Evolutionary conservation across 2,113 vertebrate genomes (phyloP).

Genomic region (Puntigrus tetrazona): DNA sequence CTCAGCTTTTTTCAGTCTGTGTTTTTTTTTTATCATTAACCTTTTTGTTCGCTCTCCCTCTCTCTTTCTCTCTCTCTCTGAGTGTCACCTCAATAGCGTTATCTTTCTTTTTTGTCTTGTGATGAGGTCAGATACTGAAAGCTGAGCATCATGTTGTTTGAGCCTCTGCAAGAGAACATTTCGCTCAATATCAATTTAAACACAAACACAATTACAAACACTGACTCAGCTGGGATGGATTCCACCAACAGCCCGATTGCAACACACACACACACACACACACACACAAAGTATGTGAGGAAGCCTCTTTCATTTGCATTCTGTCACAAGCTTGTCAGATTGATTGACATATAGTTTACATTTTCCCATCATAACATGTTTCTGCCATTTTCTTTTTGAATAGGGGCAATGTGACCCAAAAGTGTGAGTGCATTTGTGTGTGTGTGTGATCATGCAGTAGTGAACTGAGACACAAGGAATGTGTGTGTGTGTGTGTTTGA

Average conservation of each 20-base stretch:
- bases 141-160: slow-evolving; percentile 5
- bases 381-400: slow-evolving; percentile 34
- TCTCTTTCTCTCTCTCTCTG: slow-evolving; percentile 31
- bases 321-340: slow-evolving; percentile 40
- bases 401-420: slow-evolving; percentile 10
- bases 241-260: not conserved
- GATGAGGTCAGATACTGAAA: slow-evolving; percentile 38
- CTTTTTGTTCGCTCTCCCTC: slow-evolving; percentile 27
- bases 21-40: slow-evolving; percentile 24
- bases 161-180: not conserved
- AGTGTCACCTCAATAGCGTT: not conserved
- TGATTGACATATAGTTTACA: slow-evolving; percentile 28
- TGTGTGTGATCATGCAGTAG: not conserved
- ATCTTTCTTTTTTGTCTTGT: slow-evolving; percentile 40
- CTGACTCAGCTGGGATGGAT: slow-evolving; percentile 7
- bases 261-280: slow-evolving; percentile 34
- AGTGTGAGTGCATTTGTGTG: slow-evolving; percentile 18
- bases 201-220: slow-evolving; percentile 36
- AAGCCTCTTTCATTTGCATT: slow-evolving; percentile 28
- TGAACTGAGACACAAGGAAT: slow-evolving; percentile 2
- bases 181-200: slow-evolving; percentile 32
- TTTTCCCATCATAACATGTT: slow-evolving; percentile 33
- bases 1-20: slow-evolving; percentile 34
- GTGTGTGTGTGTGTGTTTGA: slow-evolving; percentile 17
- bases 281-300: not conserved